These are phyloP conservation scores for Acipenser oxyrinchus DNA, from an alignment of 2,797 vertebrate genomes.

Conservation along the genomic window DNA sequence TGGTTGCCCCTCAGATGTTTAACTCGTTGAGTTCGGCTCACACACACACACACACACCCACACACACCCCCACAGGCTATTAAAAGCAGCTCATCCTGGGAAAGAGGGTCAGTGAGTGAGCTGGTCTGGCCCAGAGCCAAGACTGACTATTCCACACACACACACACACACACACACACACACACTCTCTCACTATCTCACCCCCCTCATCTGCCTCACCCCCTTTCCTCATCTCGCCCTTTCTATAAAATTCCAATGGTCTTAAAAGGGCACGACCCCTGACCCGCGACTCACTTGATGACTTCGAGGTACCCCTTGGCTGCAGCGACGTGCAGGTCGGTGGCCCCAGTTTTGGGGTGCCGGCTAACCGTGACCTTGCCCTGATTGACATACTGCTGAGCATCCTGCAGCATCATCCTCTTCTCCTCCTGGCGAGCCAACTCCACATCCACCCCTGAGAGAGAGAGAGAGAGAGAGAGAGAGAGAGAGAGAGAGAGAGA, in stretches of 20 bases:
- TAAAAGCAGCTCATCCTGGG: too few species aligned
- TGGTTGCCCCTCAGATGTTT: too few species aligned
- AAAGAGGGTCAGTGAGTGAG: too few species aligned
- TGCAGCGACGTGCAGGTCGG: slow-evolving; percentile 67
- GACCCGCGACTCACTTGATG: slow-evolving; percentile 60
- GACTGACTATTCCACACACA: not conserved
- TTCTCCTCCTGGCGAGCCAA: slow-evolving; percentile 66
- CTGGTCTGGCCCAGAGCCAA: not conserved
- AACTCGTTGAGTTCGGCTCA: too few species aligned
- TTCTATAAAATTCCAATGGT: too few species aligned
- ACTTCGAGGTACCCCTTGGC: slow-evolving; percentile 79
- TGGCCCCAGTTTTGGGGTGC: slow-evolving; percentile 71
- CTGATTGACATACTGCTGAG: slow-evolving; percentile 33
- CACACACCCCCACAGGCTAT: not conserved
- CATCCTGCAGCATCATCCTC: slow-evolving; percentile 69
- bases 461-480: too few species aligned
- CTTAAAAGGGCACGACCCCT: too few species aligned
- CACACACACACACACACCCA: too few species aligned
- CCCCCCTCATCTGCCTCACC: not conserved
- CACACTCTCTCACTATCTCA: too few species aligned
- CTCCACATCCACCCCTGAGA: slow-evolving; percentile 68
- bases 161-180: not conserved
- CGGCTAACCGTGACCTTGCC: slow-evolving; percentile 43
- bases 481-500: too few species aligned
- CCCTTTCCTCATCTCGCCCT: too few species aligned